Percentiles rank a stretch among this genome's conserved stretches.
Evolutionary conservation across 2,113 vertebrate genomes (phyloP).

Genomic region (Sander lucioperca): DNA sequence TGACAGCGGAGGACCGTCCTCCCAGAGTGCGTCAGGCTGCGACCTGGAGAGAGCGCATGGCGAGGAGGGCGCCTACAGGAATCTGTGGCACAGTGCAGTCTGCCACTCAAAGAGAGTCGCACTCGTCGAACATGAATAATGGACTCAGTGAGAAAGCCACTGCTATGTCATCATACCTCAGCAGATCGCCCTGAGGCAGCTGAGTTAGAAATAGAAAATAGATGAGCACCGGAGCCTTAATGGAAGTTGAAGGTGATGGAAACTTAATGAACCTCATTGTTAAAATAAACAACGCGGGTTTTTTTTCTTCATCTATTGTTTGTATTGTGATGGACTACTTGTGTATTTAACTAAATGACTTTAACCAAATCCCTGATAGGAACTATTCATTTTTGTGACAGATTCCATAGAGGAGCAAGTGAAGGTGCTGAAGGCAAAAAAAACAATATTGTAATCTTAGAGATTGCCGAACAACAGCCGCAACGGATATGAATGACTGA

Average conservation of each 20-base stretch:
- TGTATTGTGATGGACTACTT: not conserved
- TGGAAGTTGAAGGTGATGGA: constrained; percentile 57
- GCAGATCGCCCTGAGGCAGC: constrained; percentile 45
- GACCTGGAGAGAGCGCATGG: constrained; percentile 71
- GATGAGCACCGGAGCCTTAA: constrained; percentile 50
- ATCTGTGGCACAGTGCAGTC: constrained; percentile 78
- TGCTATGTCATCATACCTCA: constrained; percentile 48
- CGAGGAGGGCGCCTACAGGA: constrained; percentile 82
- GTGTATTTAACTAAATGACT: not conserved
- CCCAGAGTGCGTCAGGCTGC: constrained; percentile 74
- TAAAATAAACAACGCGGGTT: constrained; percentile 26
- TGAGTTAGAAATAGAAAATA: constrained; percentile 59
- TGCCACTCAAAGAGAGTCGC: constrained; percentile 39
- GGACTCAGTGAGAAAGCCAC: constrained; percentile 51
- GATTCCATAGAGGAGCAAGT: not conserved
- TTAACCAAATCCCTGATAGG: not conserved
- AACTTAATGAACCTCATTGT: constrained; percentile 48
- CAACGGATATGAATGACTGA: constrained; percentile 6
- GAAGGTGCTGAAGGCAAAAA: not conserved
- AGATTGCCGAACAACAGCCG: constrained; percentile 15
- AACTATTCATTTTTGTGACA: constrained; percentile 5
- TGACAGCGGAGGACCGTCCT: constrained; percentile 71
- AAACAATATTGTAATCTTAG: not conserved
- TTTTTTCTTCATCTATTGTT: not conserved
- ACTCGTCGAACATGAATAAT: constrained; percentile 64